Conservation (phyloP, 2,113 vertebrate species). For the Oreotrochilus melanogaster region DNA sequence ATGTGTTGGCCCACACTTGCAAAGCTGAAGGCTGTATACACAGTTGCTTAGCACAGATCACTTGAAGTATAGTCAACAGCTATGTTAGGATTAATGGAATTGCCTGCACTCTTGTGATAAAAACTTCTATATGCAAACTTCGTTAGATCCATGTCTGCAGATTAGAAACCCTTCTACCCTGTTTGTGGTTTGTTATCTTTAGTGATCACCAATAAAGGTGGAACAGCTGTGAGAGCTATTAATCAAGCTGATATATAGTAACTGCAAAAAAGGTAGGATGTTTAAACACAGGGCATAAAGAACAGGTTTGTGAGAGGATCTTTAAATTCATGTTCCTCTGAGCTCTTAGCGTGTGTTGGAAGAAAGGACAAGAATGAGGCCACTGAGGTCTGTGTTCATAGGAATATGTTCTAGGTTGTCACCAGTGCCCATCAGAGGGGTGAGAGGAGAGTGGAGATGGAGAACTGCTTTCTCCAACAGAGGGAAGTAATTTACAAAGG, state of each 20-base stretch:
- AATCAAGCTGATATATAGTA: neutral
- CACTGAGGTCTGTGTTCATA: neutral
- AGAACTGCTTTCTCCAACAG: neutral
- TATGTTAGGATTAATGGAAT: neutral
- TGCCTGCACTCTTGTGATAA: neutral
- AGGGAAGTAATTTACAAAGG: neutral
- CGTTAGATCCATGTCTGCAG: neutral
- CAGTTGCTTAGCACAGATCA: neutral
- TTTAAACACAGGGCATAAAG: neutral
- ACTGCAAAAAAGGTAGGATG: neutral
- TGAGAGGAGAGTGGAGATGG: neutral
- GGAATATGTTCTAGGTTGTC: neutral
- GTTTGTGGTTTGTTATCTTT: constrained; percentile 14
- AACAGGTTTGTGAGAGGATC: neutral
- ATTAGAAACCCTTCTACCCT: neutral
- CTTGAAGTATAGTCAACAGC: neutral
- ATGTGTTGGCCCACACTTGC: neutral
- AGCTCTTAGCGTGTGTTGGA: neutral
- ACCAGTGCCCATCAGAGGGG: neutral
- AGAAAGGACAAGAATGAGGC: neutral
- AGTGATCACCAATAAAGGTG: neutral
- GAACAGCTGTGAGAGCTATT: neutral
- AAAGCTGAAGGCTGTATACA: neutral
- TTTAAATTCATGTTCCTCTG: neutral
- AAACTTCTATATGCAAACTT: neutral